Conservation (phyloP, 1,140 invertebrate genomes). For the Hylaeus anthracinus region DNA sequence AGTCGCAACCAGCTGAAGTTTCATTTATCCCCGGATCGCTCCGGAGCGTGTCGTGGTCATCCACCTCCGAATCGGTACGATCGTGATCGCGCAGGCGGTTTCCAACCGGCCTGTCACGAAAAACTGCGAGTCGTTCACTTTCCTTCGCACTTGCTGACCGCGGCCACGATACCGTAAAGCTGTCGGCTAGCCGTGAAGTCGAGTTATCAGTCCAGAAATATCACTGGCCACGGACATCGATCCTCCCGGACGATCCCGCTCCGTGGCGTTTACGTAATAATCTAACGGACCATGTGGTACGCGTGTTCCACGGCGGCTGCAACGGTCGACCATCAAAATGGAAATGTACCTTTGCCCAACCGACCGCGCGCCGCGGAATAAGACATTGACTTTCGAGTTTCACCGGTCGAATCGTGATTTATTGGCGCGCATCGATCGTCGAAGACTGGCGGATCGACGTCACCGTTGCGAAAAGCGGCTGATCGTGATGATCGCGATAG, state of each 20-base stretch:
- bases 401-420: background rate
- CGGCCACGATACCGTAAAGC: background rate
- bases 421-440: background rate
- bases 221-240: background rate
- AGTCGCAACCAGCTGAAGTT: background rate
- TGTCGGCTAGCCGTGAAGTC: constrained; percentile 2
- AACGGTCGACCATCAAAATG: constrained; percentile 22
- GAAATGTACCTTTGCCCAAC: constrained; percentile 24
- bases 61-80: background rate
- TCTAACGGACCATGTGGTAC: constrained; percentile 12
- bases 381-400: constrained; percentile 11
- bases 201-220: background rate
- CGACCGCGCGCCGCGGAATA: background rate
- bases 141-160: background rate
- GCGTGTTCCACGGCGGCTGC: background rate
- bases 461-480: background rate
- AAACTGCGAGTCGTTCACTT: background rate
- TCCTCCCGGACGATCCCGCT: constrained; percentile 3
- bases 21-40: too few relatives aligned
- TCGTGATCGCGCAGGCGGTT: background rate
- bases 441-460: background rate
- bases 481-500: background rate
- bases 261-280: constrained; percentile 17
- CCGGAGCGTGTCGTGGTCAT: background rate
- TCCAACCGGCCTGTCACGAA: background rate